Evolutionary conservation across 2,797 vertebrate species (phyloP).

Genomic region (Sphenodon punctatus): DNA sequence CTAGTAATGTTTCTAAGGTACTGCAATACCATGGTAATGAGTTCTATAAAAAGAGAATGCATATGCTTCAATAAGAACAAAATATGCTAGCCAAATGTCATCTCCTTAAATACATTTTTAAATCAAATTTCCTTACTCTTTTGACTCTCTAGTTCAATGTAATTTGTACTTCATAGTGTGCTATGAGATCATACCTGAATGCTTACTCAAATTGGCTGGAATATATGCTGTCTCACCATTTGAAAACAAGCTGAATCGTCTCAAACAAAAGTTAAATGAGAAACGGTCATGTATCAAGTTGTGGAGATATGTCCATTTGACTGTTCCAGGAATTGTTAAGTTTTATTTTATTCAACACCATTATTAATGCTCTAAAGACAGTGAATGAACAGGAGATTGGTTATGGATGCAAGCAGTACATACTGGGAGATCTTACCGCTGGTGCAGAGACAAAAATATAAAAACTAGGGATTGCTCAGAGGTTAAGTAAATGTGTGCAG

Average conservation of each 20-base stretch:
- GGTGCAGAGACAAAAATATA: background rate
- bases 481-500: rapidly evolving
- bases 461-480: too few species aligned
- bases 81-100: background rate
- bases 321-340: background rate
- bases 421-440: background rate
- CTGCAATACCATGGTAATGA: background rate
- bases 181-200: background rate
- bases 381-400: background rate
- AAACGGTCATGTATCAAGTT: background rate
- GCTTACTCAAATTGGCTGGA: background rate
- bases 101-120: too few species aligned
- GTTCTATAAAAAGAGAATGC: background rate
- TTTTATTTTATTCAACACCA: background rate
- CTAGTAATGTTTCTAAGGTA: background rate
- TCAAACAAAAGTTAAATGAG: background rate
- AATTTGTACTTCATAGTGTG: background rate
- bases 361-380: too few species aligned
- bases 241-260: background rate
- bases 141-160: background rate
- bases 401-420: rapidly evolving
- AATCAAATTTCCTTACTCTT: too few species aligned
- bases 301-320: background rate
- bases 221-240: background rate
- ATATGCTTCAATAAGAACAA: background rate